Evolutionary conservation across 2,888 invertebrate genomes (phyloP).

Genomic region (Melieria crassipennis): DNA sequence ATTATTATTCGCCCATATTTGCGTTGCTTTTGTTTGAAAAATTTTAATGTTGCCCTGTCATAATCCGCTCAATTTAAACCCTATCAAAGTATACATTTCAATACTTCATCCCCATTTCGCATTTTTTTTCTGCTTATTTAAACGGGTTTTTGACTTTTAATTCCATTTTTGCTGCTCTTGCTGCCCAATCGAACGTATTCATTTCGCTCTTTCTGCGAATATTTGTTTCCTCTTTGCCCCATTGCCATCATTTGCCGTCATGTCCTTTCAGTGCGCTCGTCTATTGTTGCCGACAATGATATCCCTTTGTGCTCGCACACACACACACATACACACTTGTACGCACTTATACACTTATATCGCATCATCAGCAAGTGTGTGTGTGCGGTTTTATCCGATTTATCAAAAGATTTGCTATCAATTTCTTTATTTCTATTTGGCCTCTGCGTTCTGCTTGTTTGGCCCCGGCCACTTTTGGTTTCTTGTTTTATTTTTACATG

Average conservation of each 20-base stretch:
- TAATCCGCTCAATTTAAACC: slow-evolving; percentile 3
- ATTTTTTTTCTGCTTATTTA: background rate
- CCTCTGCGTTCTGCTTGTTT: background rate
- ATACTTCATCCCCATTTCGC: background rate
- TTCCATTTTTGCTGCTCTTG: slow-evolving; percentile 1
- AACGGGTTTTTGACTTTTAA: slow-evolving; percentile 13
- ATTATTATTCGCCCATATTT: background rate
- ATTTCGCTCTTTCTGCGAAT: slow-evolving; percentile 8
- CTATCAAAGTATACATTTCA: slow-evolving; percentile 1
- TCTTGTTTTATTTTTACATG: slow-evolving; percentile 16
- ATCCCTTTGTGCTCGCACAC: background rate
- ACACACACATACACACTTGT: background rate
- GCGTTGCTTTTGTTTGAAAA: background rate
- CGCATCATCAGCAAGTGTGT: background rate
- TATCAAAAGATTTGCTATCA: slow-evolving; percentile 41
- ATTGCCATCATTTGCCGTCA: slow-evolving; percentile 12
- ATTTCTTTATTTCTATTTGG: slow-evolving; percentile 28
- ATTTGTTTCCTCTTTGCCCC: slow-evolving; percentile 16
- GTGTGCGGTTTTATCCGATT: slow-evolving; percentile 38
- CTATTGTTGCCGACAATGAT: slow-evolving; percentile 3
- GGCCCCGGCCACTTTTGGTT: background rate
- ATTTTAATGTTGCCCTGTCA: slow-evolving; percentile 11
- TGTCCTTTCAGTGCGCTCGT: slow-evolving; percentile 9
- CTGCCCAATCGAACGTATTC: slow-evolving; percentile 7
- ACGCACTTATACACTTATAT: slow-evolving; percentile 2